Conservation (phyloP, 2,113 vertebrate genomes). For the Romanogobio albipinnatus region DNA sequence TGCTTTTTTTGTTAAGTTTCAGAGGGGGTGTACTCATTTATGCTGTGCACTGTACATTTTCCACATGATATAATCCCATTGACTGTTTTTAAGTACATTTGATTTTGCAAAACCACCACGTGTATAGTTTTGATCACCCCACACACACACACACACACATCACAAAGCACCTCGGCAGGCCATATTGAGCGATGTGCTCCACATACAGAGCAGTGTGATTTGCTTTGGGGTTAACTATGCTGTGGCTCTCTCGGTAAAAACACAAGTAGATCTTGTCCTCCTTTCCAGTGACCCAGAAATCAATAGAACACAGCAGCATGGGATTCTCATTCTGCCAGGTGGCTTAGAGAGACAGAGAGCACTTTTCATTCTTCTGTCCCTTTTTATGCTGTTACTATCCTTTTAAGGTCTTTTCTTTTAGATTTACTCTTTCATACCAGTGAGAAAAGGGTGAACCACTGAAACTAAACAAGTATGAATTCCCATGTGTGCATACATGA, state of each 20-base stretch:
- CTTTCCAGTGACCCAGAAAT: slow-evolving; percentile 50
- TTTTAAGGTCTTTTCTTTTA: neutral
- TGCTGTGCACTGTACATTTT: too few relatives aligned
- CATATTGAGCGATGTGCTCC: neutral
- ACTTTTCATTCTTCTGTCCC: neutral
- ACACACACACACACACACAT: slow-evolving; percentile 21
- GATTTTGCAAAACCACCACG: slow-evolving; percentile 17
- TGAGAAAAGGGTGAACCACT: neutral
- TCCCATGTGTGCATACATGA: neutral
- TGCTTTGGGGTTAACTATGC: slow-evolving; percentile 36
- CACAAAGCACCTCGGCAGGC: neutral
- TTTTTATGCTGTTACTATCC: neutral
- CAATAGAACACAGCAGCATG: slow-evolving; percentile 42
- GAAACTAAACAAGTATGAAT: neutral
- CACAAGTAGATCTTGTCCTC: slow-evolving; percentile 40
- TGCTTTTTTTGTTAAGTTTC: too few relatives aligned
- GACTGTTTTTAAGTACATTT: neutral
- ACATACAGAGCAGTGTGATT: slow-evolving; percentile 12
- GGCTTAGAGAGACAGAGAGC: too few relatives aligned
- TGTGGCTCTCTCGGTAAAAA: slow-evolving; percentile 23
- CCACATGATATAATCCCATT: neutral
- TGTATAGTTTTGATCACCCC: neutral
- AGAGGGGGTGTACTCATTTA: too few relatives aligned
- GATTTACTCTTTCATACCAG: neutral
- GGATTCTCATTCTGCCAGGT: slow-evolving; percentile 19